Evolutionary conservation across 2,113 vertebrate genomes (phyloP).

Genomic region (Tragelaphus scriptus): DNA sequence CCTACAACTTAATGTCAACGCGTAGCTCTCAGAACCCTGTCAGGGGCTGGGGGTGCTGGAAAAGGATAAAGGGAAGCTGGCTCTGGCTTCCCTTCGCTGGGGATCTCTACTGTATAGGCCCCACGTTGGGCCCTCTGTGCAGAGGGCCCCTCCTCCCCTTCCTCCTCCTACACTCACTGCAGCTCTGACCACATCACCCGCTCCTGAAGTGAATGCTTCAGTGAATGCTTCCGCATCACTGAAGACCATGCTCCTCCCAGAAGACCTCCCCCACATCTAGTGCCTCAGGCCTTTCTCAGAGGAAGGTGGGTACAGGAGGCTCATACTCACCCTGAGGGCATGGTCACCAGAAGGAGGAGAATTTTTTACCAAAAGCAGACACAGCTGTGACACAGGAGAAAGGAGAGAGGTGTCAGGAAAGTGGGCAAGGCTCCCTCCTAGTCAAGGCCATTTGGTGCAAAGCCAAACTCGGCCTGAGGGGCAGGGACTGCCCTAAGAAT

Average conservation of each 20-base stretch:
- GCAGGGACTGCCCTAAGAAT: not conserved
- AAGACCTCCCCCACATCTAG: not conserved
- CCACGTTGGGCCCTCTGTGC: not conserved
- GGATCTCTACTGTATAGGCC: not conserved
- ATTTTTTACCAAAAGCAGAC: conserved; percentile 98
- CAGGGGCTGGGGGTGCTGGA: too few relatives aligned
- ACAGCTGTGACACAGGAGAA: conserved; percentile 82
- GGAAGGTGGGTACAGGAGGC: not conserved
- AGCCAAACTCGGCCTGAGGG: not conserved
- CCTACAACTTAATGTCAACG: not conserved
- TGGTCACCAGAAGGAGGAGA: conserved; percentile 98
- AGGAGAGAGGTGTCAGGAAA: conserved; percentile 33
- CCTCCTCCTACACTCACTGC: not conserved
- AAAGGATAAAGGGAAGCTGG: not conserved
- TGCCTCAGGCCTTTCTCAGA: not conserved
- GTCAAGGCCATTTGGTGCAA: not conserved
- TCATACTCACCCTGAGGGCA: conserved; percentile 84
- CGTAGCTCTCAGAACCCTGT: not conserved
- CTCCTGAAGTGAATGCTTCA: too few relatives aligned
- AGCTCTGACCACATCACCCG: not conserved
- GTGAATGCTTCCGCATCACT: too few relatives aligned
- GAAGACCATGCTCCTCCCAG: not conserved
- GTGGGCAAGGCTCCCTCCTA: not conserved
- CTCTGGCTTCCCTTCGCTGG: not conserved
- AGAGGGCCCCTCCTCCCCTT: too few relatives aligned